phyloP scores from a whole-genome alignment of 2,797 vertebrate genomes.

The Zonotrichia albicollis region DNA sequence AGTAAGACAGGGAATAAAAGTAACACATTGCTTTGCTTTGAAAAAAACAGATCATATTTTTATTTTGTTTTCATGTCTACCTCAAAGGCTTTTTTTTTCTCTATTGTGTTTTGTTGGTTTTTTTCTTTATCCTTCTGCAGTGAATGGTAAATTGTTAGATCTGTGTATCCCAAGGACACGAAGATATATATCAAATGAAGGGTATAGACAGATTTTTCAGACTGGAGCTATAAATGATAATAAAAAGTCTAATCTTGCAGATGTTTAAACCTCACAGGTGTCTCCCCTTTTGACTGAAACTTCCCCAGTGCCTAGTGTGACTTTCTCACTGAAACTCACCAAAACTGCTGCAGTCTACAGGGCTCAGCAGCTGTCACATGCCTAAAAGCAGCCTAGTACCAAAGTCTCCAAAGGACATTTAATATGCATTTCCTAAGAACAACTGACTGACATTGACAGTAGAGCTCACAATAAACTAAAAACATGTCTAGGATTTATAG shows the following conservation, averaged over 20 bases:
- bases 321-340: neutral
- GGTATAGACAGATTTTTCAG: constrained; percentile 9
- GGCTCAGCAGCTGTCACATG: neutral
- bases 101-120: neutral
- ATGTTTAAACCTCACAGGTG: neutral
- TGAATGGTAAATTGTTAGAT: constrained; percentile 25
- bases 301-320: neutral
- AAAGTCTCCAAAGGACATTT: neutral
- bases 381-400: neutral
- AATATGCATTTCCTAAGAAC: neutral
- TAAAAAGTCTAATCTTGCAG: constrained; percentile 1
- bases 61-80: constrained; percentile 8
- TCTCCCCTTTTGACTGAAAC: neutral
- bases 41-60: neutral
- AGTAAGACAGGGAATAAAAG: constrained; percentile 53
- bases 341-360: neutral
- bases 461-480: neutral
- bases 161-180: neutral
- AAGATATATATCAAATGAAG: neutral
- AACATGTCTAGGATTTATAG: neutral
- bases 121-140: neutral
- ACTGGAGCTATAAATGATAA: neutral
- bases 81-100: neutral
- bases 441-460: neutral
- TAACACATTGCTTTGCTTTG: constrained; percentile 25